Base-by-base conservation (phyloP, 2,113 vertebrate species). In the Cromileptes altivelis region DNA sequence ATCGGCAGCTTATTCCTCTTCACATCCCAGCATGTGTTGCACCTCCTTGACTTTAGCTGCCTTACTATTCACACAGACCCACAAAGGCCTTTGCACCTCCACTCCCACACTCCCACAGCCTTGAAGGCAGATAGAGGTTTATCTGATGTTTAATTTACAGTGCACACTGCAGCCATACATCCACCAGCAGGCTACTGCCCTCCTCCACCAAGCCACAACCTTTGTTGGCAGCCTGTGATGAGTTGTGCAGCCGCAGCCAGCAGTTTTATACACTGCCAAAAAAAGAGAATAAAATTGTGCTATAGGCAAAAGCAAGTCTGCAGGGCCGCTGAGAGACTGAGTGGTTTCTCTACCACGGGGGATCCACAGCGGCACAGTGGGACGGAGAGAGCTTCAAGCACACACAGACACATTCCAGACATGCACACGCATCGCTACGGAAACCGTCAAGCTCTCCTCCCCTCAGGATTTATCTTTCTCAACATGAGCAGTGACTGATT, bases 111-210 rank as follows among this genome's bases (percentile, higher is more conserved):
- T 53, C 60, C 71, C 70, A 62, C 86, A 71, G 68, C 56, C 67
- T 63, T 27, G 63, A 74, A 72, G 71, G 53, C 55, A 89, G 75
- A 79, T 33, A 23, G 64, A 86, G 58, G 40, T 69, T 75, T 75
- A 55, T 80, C 27, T 86, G 84, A 78, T 89, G 70, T 85, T 90
- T 89, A 74, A 90, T 86, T 87, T 90, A 89, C 50, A 72, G 71
- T 45, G 53, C 63, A 57, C 55, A 11, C 53, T 75, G 88, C 79
- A 82, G 30, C 65, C 73, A 40, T 25, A 62, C 68, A 63, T 53
- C 76, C 62, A 75, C 47, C 85, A 70, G 82, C 70, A 77, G 87
- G 3, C 30, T 49, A 2, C 53, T 78, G 27, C 64, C 19, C 11
- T 80, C 13, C 72, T 81, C 45, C 82, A 21, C 42, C 75, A 12